A percentile compares a stretch with the other conserved stretches of the same genome.
phyloP scores from a whole-genome alignment of 2,888 invertebrate species.

The Ornithoptera priamus region DNA sequence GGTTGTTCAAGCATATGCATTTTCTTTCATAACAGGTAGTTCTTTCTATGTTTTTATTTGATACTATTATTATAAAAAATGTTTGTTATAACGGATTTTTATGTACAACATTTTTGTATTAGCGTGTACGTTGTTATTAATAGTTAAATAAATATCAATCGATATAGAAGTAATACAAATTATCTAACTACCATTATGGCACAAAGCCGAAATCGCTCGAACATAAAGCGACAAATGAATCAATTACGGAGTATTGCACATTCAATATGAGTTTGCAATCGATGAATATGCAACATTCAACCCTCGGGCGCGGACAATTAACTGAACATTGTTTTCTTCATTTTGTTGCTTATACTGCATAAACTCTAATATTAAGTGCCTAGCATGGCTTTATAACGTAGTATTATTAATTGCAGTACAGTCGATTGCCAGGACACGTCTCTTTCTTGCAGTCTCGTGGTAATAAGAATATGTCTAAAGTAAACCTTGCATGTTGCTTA shows the following conservation, averaged over 20 bases:
- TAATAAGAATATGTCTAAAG: no score
- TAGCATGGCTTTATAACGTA: neutral
- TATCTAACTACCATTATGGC: neutral
- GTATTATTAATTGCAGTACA: neutral
- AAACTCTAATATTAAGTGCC: neutral
- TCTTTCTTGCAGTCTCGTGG: no score
- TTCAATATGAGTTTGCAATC: conserved; percentile 19
- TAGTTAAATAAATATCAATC: no score
- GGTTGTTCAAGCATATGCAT: no score
- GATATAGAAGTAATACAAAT: neutral
- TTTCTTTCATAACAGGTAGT: no score
- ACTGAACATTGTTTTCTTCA: conserved; percentile 18
- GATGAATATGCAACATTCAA: conserved; percentile 19
- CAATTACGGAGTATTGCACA: conserved; percentile 20
- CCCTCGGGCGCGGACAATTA: conserved; percentile 13
- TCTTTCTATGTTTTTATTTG: no score
- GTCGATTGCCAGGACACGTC: neutral
- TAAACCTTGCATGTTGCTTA: no score
- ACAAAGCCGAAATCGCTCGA: neutral
- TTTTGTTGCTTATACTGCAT: conserved; percentile 7
- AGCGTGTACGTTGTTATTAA: no score
- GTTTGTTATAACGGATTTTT: no score
- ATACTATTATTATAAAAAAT: no score
- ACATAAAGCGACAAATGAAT: conserved; percentile 16
- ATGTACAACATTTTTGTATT: no score